A percentile compares a stretch with the other conserved stretches of the same genome.
phyloP scores from a whole-genome alignment of 2,113 vertebrate genomes.

The Bufo bufo region DNA sequence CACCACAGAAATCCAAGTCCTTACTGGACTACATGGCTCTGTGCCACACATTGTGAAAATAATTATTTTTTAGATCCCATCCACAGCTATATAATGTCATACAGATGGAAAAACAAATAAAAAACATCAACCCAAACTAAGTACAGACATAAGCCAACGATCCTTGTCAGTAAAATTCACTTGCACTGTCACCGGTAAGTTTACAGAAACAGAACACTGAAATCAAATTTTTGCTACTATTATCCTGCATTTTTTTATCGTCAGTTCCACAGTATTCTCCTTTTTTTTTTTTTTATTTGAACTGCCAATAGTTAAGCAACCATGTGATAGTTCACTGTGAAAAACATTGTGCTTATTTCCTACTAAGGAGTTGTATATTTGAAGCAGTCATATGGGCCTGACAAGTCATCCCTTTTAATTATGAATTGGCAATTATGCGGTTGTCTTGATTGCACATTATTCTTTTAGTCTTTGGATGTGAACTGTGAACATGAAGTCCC shows the following conservation, averaged over 20 bases:
- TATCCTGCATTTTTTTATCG: not conserved
- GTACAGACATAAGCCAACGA: not conserved
- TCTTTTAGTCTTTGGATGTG: not conserved
- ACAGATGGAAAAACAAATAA: not conserved
- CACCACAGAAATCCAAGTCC: not conserved
- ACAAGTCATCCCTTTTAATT: not conserved
- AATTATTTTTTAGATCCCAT: not conserved
- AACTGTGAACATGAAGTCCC: not conserved
- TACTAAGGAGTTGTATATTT: not conserved
- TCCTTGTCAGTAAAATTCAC: not conserved
- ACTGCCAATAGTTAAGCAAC: not conserved
- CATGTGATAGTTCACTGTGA: not conserved
- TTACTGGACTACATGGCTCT: not conserved
- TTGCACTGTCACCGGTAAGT: not conserved
- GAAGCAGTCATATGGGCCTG: not conserved
- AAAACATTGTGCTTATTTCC: not conserved
- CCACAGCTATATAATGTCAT: not conserved
- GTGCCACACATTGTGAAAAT: not conserved
- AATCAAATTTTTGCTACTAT: not conserved
- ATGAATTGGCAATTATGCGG: slow-evolving; percentile 1
- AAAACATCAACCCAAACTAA: not conserved
- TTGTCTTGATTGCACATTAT: not conserved
- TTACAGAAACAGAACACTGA: not conserved
- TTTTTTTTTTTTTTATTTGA: not conserved
- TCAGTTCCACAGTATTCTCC: not conserved